phyloP scores from a whole-genome alignment of 2,113 vertebrate genomes.

The Formicarius rufipectus region DNA sequence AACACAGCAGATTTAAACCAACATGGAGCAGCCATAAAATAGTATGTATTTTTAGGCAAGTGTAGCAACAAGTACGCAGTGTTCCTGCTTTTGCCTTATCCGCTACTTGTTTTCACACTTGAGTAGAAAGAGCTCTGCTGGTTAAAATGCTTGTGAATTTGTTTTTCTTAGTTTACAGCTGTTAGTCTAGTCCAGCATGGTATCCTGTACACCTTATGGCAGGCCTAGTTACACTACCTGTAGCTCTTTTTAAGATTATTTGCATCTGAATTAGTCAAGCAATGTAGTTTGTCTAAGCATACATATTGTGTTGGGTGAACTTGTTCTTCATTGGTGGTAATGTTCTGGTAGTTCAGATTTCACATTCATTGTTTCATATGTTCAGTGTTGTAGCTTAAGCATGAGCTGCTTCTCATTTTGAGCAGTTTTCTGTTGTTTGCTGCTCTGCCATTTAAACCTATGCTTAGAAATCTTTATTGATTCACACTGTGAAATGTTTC shows the following conservation, averaged over 20 bases:
- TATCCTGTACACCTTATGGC: neutral
- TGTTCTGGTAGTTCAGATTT: neutral
- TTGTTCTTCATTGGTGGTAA: neutral
- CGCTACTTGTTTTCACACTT: neutral
- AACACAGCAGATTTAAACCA: neutral
- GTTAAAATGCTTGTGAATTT: neutral
- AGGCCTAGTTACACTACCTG: neutral
- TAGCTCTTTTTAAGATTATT: neutral
- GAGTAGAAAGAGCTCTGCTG: neutral
- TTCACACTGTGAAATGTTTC: neutral
- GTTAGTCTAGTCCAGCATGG: neutral
- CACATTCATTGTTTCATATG: neutral
- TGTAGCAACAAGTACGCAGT: neutral
- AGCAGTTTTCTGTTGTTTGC: neutral
- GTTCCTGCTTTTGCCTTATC: neutral
- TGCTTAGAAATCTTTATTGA: neutral
- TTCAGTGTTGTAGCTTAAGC: neutral
- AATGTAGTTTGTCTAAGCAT: neutral
- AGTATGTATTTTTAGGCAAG: neutral
- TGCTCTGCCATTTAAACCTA: neutral
- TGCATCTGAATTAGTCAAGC: neutral
- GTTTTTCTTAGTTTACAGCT: neutral
- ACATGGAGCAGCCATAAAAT: neutral
- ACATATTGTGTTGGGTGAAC: neutral
- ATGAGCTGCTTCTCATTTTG: neutral